phyloP scores from a whole-genome alignment of 2,113 vertebrate genomes.

The Danionella cerebrum region DNA sequence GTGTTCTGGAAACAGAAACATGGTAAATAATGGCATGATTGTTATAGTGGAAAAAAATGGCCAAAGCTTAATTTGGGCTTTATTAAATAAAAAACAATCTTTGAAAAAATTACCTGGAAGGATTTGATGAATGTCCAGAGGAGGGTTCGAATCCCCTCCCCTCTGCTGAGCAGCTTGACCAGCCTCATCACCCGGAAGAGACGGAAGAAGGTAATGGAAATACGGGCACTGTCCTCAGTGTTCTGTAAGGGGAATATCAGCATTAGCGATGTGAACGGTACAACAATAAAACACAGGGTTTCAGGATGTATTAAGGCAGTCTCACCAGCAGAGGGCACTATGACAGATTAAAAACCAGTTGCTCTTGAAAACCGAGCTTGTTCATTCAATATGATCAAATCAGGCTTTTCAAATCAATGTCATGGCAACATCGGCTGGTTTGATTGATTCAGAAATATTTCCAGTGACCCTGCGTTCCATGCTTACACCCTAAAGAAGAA shows the following conservation, averaged over 20 bases:
- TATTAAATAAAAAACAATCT: no score
- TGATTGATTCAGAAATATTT: slow-evolving; percentile 48
- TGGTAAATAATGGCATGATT: no score
- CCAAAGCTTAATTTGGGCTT: no score
- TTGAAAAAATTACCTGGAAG: slow-evolving; percentile 82
- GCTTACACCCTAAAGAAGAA: slow-evolving; percentile 51
- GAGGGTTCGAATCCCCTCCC: slow-evolving; percentile 94
- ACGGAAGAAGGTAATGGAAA: slow-evolving; percentile 99
- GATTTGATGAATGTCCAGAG: slow-evolving; percentile 99
- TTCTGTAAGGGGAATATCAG: slow-evolving; percentile 73
- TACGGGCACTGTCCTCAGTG: slow-evolving; percentile 92
- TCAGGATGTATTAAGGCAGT: slow-evolving; percentile 52
- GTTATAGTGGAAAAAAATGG: no score
- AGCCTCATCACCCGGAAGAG: slow-evolving; percentile 97
- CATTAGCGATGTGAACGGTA: slow-evolving; percentile 53
- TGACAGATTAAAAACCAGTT: slow-evolving; percentile 14
- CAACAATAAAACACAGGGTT: slow-evolving; percentile 30
- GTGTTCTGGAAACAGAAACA: no score
- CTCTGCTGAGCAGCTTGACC: slow-evolving; percentile 96
- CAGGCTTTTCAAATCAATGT: background rate
- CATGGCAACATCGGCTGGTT: background rate
- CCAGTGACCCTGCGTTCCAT: slow-evolving; percentile 43
- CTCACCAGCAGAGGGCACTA: slow-evolving; percentile 38
- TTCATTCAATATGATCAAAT: background rate
- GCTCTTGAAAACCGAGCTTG: no score